Base-by-base conservation (phyloP, 2,113 vertebrate species). In the Calidris pygmaea region DNA sequence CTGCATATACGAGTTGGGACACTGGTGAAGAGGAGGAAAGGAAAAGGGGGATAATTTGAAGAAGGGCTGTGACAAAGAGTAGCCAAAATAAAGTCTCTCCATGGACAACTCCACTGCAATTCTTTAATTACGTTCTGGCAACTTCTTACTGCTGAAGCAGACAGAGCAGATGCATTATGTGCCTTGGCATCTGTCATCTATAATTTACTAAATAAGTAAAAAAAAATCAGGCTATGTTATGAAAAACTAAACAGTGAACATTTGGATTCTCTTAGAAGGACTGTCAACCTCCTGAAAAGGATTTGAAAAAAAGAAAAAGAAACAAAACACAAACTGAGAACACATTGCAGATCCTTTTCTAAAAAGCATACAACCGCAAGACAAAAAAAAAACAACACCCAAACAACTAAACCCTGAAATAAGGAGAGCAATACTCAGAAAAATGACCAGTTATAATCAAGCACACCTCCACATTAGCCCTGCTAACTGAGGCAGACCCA, bases 131-230 rank as follows among this genome's bases (percentile, higher is more conserved):
- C 45, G n/a, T 89, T 85, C 94, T 96, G 96, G 96, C 91, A 96
- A 13, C 71, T 87, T 71, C 45, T 23, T 21, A 23, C 84, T 79
- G 78, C 88, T 89, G 35, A 82, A 91, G 67, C n/a, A 94, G 87
- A 92, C 50, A 59, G 29, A 89, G 71, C 65, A 94, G 89, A 87
- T 53, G 77, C 74, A 82, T 93, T 71, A 79, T 95, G 89, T 94
- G 81, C 91, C 72, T 93, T 96, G 92, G 96, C 94, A 95, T 89
- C 92, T 70, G 84, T 72, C 95, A 91, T 82, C 96, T 96, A 79
- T 91, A 93, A 96, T 95, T 96, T 94, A 95, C 92, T 95, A 91
- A 95, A 58, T 92, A 96, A 95, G 78, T 94, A 82, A 95, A 94
- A 96, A 96, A 65, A 66, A 96, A 96, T 94, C 66, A 77, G 55